Conservation (phyloP, 2,888 invertebrate genomes). For the Tanytarsus gracilentus region DNA sequence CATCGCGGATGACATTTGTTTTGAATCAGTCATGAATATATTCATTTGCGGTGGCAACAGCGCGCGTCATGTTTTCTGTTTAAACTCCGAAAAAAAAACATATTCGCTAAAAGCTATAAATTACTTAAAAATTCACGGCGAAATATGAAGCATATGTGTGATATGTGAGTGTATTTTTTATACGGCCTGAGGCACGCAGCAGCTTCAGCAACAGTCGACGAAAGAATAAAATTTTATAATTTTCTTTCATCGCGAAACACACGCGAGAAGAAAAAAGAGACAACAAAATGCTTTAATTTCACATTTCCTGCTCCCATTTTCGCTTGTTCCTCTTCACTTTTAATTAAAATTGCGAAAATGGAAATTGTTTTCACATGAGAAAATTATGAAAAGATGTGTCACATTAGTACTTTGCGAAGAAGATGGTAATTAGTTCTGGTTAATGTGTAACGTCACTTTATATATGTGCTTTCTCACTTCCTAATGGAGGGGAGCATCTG, state of each 20-base stretch:
- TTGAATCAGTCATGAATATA: slow-evolving; percentile 15
- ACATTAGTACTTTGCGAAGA: neutral
- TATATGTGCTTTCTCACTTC: no score
- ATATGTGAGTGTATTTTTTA: neutral
- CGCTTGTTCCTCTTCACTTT: neutral
- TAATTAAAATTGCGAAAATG: slow-evolving; percentile 14
- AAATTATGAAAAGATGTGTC: slow-evolving; percentile 8
- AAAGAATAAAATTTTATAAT: no score
- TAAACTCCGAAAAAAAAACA: slow-evolving; percentile 2
- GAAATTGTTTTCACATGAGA: slow-evolving; percentile 14
- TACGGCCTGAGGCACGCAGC: neutral
- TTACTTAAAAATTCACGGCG: slow-evolving; percentile 10
- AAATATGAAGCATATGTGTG: neutral
- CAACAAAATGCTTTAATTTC: slow-evolving; percentile 12
- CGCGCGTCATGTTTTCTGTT: slow-evolving; percentile 6
- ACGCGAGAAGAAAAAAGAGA: neutral
- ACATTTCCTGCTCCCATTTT: slow-evolving; percentile 1
- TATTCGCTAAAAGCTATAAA: slow-evolving; percentile 14
- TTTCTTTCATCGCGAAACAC: neutral
- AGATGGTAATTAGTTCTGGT: slow-evolving; percentile 15
- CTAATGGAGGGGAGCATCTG: no score
- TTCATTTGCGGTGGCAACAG: slow-evolving; percentile 13
- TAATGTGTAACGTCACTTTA: slow-evolving; percentile 13
- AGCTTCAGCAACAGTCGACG: neutral
- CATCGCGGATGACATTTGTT: slow-evolving; percentile 6